phyloP scores from a whole-genome alignment of 2,888 invertebrate species.

The Chrysomela aeneicollis region DNA sequence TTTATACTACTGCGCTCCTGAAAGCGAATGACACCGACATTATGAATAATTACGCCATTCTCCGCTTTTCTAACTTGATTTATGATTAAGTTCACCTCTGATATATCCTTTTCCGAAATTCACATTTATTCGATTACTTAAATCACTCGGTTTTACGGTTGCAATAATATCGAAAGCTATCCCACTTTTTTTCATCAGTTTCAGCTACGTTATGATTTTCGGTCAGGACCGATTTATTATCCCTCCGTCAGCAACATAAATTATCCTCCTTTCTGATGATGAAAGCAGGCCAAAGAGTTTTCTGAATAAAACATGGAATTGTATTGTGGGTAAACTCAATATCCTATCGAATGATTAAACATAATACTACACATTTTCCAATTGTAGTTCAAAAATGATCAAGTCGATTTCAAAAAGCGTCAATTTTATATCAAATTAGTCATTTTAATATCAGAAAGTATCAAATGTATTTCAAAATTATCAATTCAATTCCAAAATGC shows the following conservation, averaged over 20 bases:
- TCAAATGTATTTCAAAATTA: too few species aligned
- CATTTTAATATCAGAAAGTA: too few species aligned
- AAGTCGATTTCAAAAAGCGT: too few species aligned
- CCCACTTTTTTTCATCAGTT: conserved; percentile 37
- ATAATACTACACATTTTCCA: too few species aligned
- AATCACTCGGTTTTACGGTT: conserved; percentile 38
- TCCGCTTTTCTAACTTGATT: conserved; percentile 39
- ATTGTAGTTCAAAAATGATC: too few species aligned
- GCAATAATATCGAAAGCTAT: conserved; percentile 32
- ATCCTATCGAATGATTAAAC: too few species aligned
- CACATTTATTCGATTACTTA: conserved; percentile 40
- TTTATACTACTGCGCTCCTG: conserved; percentile 8
- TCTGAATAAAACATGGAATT: neutral
- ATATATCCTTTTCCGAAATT: conserved; percentile 38
- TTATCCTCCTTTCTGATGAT: conserved; percentile 4
- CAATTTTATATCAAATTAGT: too few species aligned
- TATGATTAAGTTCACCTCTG: conserved; percentile 30
- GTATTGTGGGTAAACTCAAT: too few species aligned
- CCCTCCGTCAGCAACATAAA: conserved; percentile 12
- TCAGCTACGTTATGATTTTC: conserved; percentile 26
- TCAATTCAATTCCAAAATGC: too few species aligned
- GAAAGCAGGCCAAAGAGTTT: neutral
- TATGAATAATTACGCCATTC: conserved; percentile 41
- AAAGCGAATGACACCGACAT: conserved; percentile 31
- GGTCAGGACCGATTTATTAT: conserved; percentile 19